Base-by-base conservation (phyloP, 2,113 vertebrate genomes). In the Tor tambroides region DNA sequence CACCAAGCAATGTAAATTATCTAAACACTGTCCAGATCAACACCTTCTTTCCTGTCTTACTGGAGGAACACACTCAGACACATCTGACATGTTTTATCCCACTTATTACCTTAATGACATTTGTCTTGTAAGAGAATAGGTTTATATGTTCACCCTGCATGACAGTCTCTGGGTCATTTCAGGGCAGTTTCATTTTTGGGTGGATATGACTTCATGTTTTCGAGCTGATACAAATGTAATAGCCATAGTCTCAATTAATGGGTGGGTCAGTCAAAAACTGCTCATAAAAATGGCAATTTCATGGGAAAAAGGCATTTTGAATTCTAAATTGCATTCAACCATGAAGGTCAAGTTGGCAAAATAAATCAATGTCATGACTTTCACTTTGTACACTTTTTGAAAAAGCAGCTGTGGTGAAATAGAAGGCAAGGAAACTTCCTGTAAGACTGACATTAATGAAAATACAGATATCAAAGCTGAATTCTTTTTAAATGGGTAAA, bases 171-270 rank as follows among this genome's bases (percentile, higher is more conserved):
- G 43, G 43, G 41, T 83, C 41, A 71, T 71, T 83, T 71, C 28
- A 23, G 81, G 19, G 43, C 46, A 83, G 17, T 35, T 71, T 43
- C 5, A 78, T 69, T 79, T 51, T 72, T 81, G n/a, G 35, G 78
- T 86, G 79, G 38, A 23, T 51, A 82, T 87, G 43, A 83, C 69
- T 86, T 67, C 74, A 74, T 85, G 59, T 46, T 51, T 65, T 79
- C 59, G 41, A 12, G 46, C 82, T 80, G 85, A 76, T 56, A 76
- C 26, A 78, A 85, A 89, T 85, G 74, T 51, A 63, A 65, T 41
- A 87, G 85, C 88, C 41, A 84, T 74, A 81, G 79, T 89, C 89
- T 82, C 19, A 63, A 76, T 88, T 80, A 82, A 65, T 86, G 83
- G 28, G 46, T 59, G 79, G 80, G 86, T 85, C 23, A 87, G 79